These are phyloP conservation scores for Mantis religiosa DNA, from an alignment of 2,888 invertebrate species.

Conservation along the genomic window DNA sequence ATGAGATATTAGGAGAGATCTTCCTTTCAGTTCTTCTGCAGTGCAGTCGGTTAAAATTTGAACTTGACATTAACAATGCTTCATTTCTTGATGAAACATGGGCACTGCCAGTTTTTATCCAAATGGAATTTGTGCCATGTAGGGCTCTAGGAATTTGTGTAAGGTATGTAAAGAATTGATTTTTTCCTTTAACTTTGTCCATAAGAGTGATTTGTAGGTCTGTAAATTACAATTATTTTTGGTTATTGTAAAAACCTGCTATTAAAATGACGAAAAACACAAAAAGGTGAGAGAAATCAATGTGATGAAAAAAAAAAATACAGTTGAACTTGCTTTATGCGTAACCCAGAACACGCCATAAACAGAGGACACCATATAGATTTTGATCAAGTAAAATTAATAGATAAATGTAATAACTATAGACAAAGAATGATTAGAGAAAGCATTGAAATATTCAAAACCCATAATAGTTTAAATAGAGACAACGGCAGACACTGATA, in stretches of 20 bases:
- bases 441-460: no score
- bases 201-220: background rate
- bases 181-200: no score
- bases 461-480: no score
- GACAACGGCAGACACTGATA: no score
- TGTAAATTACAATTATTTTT: background rate
- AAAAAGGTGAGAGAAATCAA: background rate
- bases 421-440: no score
- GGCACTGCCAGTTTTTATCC: constrained; percentile 52
- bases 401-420: no score
- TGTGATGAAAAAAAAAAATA: background rate
- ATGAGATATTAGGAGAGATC: constrained; percentile 59
- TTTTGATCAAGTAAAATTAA: no score
- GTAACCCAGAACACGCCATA: no score
- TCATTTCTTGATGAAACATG: constrained; percentile 61
- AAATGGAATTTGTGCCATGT: constrained; percentile 60
- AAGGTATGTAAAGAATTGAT: constrained; percentile 42
- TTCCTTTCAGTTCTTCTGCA: constrained; percentile 54
- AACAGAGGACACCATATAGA: no score
- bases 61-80: constrained; percentile 52
- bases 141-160: constrained; percentile 57
- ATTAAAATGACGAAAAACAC: background rate
- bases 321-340: no score
- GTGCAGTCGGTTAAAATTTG: constrained; percentile 50
- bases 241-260: background rate